phyloP scores from a whole-genome alignment of 1,140 invertebrate species.

The Limonius californicus region DNA sequence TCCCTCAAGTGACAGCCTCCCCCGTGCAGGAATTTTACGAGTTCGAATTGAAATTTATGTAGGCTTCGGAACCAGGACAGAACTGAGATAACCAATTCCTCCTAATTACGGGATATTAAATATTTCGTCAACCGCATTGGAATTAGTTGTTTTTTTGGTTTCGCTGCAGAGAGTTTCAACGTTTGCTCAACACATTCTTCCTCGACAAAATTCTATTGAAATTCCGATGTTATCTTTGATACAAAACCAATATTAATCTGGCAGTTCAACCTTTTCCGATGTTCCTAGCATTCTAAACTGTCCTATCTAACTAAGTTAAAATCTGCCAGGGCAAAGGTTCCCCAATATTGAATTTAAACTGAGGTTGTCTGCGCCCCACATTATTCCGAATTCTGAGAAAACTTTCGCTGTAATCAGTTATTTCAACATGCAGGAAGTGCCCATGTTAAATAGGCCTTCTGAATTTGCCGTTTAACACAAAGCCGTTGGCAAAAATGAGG shows the following conservation, averaged over 20 bases:
- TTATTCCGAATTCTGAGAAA: too few relatives aligned
- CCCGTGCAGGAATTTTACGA: neutral
- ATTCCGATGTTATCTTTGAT: constrained; percentile 1
- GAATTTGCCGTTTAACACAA: too few relatives aligned
- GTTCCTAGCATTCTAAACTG: neutral
- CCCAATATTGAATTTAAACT: neutral
- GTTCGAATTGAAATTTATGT: neutral
- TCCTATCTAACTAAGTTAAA: neutral
- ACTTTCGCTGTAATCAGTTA: too few relatives aligned
- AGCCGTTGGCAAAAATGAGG: too few relatives aligned
- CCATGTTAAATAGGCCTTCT: too few relatives aligned
- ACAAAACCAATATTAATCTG: constrained; percentile 1
- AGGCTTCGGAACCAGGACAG: neutral
- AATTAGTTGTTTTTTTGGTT: neutral
- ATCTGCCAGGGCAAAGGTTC: neutral
- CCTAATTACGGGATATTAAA: neutral
- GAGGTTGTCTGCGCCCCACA: too few relatives aligned
- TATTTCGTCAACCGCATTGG: neutral
- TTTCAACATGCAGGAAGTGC: too few relatives aligned
- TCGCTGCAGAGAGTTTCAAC: neutral
- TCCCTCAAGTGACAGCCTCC: too few relatives aligned
- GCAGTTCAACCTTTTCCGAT: neutral
- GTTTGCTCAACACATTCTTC: neutral
- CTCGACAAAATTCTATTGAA: neutral
- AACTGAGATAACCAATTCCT: neutral